Base-by-base conservation (phyloP, 2,888 invertebrate species). In the Athetis lepigone region DNA sequence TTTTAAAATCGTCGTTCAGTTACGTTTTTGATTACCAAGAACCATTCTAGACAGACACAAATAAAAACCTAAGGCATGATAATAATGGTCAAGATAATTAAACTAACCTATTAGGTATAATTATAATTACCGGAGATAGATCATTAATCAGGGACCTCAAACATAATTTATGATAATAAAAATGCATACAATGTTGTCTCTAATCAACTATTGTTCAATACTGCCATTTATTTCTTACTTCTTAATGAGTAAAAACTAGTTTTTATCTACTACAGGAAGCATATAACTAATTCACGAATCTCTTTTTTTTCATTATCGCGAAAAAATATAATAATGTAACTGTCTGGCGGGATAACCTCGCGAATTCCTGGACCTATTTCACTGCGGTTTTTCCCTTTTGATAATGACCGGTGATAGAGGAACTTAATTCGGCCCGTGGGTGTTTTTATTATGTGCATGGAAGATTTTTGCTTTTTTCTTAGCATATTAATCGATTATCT, bases 101-200 rank as follows among this genome's bases (percentile, higher is more conserved):
- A 40, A 57, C 42, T 9, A 65, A 69, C 37, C 27, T 43, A 64
- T 63, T 61, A 37, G 43, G 5, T 25, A 1, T 36, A 63, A 60
- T 70, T 71, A 64, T 43, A 60, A 68, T 75, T 51, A 37, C 46
- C 57, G 46, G 58, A 66, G 60, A 23, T 46, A 43, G 19, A 66
- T 58, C 6, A 68, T 73, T 62, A 73, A 58, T 51, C 18, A 45
- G 5, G 13, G n/a, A 40, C 61, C 25, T 25, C 19, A n/a, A 55
- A 50, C 29, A 42, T 54, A 27, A 54, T 40, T 27, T 42, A 61
- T 47, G n/a, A 45, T 50, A 40, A n/a, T 50, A 74, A 70, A 73
- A 74, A 63, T 70, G 33, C 47, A 60, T 21, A 60, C 25, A 61
- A 37, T 58, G 13, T 29, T 43, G 19, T 46, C 39, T 39, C 36